Evolutionary conservation across 2,888 invertebrate species (phyloP).

Genomic region (Odontothrips loti): DNA sequence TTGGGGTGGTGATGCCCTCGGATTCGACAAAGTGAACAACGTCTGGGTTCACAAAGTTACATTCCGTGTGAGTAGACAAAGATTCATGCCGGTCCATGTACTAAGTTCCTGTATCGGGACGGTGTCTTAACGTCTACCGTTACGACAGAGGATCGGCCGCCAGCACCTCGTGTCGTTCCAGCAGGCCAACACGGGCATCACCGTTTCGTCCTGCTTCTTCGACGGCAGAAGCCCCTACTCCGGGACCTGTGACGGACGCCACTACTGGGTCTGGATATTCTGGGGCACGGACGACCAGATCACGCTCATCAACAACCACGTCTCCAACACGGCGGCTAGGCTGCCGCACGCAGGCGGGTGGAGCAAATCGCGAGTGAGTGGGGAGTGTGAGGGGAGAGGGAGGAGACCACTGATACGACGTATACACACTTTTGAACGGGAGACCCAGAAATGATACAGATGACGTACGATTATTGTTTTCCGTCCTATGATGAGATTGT

Average conservation of each 20-base stretch:
- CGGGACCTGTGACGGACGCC: slow-evolving; percentile 24
- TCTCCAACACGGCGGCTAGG: slow-evolving; percentile 28
- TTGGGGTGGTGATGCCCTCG: slow-evolving; percentile 31
- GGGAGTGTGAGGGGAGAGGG: not conserved
- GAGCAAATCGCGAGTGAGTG: not conserved
- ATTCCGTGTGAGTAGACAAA: not conserved
- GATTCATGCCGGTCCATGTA: no score
- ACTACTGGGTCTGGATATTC: slow-evolving; percentile 33
- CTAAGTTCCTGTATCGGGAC: not conserved
- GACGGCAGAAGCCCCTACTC: slow-evolving; percentile 29
- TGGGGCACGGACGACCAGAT: slow-evolving; percentile 28
- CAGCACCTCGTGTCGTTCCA: slow-evolving; percentile 32
- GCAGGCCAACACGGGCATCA: slow-evolving; percentile 13
- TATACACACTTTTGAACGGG: no score
- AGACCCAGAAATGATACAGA: no score
- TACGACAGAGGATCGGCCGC: slow-evolving; percentile 28
- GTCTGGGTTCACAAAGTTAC: slow-evolving; percentile 28
- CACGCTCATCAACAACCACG: slow-evolving; percentile 30
- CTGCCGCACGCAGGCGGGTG: slow-evolving; percentile 28
- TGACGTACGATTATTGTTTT: no score
- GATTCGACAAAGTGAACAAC: slow-evolving; percentile 27
- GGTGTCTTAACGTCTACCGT: no score
- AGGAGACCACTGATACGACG: no score
- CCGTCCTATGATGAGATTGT: no score
- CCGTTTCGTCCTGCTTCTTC: slow-evolving; percentile 29